Evolutionary conservation across 2,797 vertebrate species (phyloP), one percentile per base, ranked within the genome.

Genomic region (Characodon lateralis): DNA sequence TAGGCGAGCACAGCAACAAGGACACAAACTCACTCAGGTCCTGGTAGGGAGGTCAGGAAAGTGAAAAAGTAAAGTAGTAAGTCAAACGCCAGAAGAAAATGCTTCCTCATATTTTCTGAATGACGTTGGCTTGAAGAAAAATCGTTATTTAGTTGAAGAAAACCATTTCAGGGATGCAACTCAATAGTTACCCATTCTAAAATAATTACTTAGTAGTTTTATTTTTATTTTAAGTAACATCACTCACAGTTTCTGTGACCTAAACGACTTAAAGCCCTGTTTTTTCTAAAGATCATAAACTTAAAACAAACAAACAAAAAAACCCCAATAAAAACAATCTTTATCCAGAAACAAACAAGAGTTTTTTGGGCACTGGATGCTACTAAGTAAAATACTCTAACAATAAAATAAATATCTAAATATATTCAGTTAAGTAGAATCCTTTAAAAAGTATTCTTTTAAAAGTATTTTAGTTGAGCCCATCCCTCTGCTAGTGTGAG

Each of bases 1-100:
- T 78, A 65, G 65, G 31, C 9, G 74, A 80, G 63, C 65, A 53
- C 31, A 78, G 71, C 56, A 22, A 70, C 0, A 2, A 63, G 77
- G 1, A 4, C 82, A 59, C 16, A 46, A 16, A 61, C 39, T 63
- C 28, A 71, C 39, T 79, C 69, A 41, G 2, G 10, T 50, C 51
- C 71, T 14, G 51, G 48, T 48, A 71, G 35, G 53, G 77, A 73
- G 72, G 35, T 8, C 35, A 65, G 58, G 71, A 41, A 71, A 26
- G 53, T 74, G 41, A 70, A 69, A 65, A 51, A 3, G 8, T 24
- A 31, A 6, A 76, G 31, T 18, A 63, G 59, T 31, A 46, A 50
- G 31, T 66, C 20, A 18, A n/a, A 73, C 26, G 72, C 39, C 1
- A 72, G 31, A 18, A n/a, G n/a, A 6, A 4, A 55, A 66, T 9